These are phyloP conservation scores for Sphenodon punctatus DNA, from an alignment of 2,797 vertebrate genomes.

Conservation along the genomic window DNA sequence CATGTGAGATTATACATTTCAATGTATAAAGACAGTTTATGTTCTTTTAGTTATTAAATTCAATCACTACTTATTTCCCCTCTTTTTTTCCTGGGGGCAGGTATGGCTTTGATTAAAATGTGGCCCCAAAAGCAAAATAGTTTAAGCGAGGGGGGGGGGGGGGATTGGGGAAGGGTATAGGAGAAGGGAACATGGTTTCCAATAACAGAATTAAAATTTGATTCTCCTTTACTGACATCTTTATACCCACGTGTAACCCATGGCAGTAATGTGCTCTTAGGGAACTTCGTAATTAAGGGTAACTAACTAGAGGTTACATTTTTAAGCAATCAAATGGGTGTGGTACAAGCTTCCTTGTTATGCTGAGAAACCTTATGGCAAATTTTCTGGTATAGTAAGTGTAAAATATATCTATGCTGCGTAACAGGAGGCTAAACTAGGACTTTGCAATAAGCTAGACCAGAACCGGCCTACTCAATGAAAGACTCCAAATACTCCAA, in stretches of 20 bases:
- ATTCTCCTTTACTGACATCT: slow-evolving; percentile 65
- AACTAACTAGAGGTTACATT: slow-evolving; percentile 45
- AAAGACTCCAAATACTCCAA: too few relatives aligned
- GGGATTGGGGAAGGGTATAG: too few relatives aligned
- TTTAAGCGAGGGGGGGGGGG: slow-evolving; percentile 43
- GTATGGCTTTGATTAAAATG: slow-evolving; percentile 76
- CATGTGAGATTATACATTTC: slow-evolving; percentile 73
- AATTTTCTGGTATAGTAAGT: fast-evolving
- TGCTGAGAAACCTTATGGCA: neutral
- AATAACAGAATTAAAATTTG: slow-evolving; percentile 52
- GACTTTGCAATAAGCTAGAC: neutral
- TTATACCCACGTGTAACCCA: slow-evolving; percentile 53
- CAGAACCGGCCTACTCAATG: neutral
- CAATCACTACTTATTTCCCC: slow-evolving; percentile 72
- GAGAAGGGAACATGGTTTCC: neutral
- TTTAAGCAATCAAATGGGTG: slow-evolving; percentile 31
- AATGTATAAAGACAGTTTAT: slow-evolving; percentile 72
- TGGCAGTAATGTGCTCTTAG: neutral
- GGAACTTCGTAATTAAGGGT: slow-evolving; percentile 50
- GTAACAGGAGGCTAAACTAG: neutral
- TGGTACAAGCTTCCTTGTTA: neutral
- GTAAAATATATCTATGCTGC: neutral
- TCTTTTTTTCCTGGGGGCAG: slow-evolving; percentile 65
- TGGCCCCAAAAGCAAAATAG: slow-evolving; percentile 69
- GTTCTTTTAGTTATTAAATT: slow-evolving; percentile 75